phyloP scores from a whole-genome alignment of 2,797 vertebrate species.

The Coilia nasus region DNA sequence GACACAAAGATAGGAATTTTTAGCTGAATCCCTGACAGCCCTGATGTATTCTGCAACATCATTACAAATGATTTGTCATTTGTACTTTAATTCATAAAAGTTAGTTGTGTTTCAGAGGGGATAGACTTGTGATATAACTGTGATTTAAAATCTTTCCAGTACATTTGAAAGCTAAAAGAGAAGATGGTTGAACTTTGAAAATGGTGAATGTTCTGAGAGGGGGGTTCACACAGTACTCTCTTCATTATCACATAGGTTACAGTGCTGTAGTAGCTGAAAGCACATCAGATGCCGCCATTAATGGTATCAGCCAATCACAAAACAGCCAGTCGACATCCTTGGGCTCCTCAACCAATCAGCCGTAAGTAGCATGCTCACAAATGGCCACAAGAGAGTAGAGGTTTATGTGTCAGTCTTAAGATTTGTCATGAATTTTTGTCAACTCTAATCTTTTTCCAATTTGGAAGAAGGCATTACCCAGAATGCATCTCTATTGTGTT shows the following conservation, averaged over 20 bases:
- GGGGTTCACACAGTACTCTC: not conserved
- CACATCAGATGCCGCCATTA: conserved; percentile 75
- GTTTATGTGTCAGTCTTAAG: too few species aligned
- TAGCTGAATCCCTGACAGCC: not conserved
- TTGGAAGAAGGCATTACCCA: not conserved
- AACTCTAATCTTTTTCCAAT: not conserved
- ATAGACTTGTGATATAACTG: not conserved
- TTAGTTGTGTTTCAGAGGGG: not conserved
- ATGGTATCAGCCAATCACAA: conserved; percentile 76
- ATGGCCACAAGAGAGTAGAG: not conserved
- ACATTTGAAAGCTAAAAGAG: not conserved
- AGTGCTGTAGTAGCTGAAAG: conserved; percentile 87
- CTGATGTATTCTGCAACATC: not conserved
- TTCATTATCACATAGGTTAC: conserved; percentile 73
- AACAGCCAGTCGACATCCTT: conserved; percentile 76
- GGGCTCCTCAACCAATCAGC: conserved; percentile 80
- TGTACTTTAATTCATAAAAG: not conserved
- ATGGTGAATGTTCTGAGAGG: not conserved
- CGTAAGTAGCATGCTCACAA: conserved; percentile 73
- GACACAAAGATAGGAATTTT: not conserved
- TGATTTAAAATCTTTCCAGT: not conserved
- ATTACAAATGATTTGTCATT: not conserved
- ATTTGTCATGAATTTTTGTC: not conserved
- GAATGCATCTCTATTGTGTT: not conserved
- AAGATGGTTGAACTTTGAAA: not conserved